Conservation (phyloP, 53 echinoderm and acorn worm species). For the Patiria pectinifera region DNA sequence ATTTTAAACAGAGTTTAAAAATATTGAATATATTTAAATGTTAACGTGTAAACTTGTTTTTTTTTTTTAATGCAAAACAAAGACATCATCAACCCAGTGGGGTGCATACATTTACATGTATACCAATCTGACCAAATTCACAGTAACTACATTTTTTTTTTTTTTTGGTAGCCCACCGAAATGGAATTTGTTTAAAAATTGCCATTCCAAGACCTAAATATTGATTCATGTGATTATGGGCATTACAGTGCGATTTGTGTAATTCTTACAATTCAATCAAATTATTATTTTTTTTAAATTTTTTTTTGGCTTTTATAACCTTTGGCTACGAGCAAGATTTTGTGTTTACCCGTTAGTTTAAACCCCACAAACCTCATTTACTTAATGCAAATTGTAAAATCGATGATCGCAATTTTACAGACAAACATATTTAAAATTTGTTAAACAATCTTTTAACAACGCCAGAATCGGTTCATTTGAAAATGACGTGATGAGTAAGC, state of each 20-base stretch:
- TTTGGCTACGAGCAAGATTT: not conserved
- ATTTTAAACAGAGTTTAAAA: constrained; percentile 58
- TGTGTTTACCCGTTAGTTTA: not conserved
- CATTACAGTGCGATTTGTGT: not conserved
- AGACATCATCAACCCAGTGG: not conserved
- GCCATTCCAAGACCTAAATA: not conserved
- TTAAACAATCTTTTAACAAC: too few relatives aligned
- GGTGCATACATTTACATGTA: not conserved
- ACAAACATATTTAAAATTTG: too few relatives aligned
- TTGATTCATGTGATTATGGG: not conserved
- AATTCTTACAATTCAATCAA: not conserved
- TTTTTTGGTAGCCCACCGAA: not conserved
- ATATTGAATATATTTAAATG: constrained; percentile 59
- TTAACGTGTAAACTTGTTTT: not conserved
- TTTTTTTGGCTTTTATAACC: not conserved
- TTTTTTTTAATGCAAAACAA: too few relatives aligned
- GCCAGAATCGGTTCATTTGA: too few relatives aligned
- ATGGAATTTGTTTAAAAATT: not conserved
- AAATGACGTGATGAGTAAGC: too few relatives aligned
- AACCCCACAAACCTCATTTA: not conserved
- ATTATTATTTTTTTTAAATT: too few relatives aligned
- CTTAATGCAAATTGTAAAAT: not conserved
- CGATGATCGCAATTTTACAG: not conserved
- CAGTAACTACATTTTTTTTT: not conserved
- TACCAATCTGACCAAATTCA: not conserved